These are phyloP conservation scores for Pionites leucogaster DNA, from an alignment of 2,113 vertebrate genomes.

Conservation along the genomic window DNA sequence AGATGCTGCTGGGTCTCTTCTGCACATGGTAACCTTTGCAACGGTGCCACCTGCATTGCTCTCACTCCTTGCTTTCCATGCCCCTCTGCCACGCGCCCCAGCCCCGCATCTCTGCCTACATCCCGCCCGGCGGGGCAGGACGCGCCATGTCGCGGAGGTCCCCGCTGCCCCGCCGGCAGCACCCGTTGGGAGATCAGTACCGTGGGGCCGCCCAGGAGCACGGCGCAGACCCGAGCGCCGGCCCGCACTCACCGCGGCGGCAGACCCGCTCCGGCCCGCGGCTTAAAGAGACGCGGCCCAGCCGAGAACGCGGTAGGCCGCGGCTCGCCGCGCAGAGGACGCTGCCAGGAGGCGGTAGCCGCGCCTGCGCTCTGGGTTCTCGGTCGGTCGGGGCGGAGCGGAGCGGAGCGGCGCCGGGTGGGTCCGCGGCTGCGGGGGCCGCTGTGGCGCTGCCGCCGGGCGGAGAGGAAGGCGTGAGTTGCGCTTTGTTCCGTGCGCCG, in stretches of 20 bases:
- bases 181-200: neutral
- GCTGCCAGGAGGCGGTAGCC: neutral
- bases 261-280: neutral
- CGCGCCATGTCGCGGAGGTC: neutral
- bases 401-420: too few species aligned
- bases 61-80: conserved; percentile 63
- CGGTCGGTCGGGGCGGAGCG: too few species aligned
- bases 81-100: neutral
- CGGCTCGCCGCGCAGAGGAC: neutral
- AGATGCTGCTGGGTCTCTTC: too few species aligned
- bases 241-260: neutral
- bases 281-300: neutral
- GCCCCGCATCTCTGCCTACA: neutral
- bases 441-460: fast-evolving
- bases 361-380: neutral
- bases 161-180: neutral
- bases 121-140: neutral
- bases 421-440: too few species aligned
- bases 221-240: neutral
- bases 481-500: neutral
- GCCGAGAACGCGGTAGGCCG: neutral
- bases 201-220: too few species aligned
- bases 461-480: fast-evolving
- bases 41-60: too few species aligned
- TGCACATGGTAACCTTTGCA: too few species aligned